These are phyloP conservation scores for Mycteria americana DNA, from an alignment of 2,797 vertebrate species.

Conservation along the genomic window DNA sequence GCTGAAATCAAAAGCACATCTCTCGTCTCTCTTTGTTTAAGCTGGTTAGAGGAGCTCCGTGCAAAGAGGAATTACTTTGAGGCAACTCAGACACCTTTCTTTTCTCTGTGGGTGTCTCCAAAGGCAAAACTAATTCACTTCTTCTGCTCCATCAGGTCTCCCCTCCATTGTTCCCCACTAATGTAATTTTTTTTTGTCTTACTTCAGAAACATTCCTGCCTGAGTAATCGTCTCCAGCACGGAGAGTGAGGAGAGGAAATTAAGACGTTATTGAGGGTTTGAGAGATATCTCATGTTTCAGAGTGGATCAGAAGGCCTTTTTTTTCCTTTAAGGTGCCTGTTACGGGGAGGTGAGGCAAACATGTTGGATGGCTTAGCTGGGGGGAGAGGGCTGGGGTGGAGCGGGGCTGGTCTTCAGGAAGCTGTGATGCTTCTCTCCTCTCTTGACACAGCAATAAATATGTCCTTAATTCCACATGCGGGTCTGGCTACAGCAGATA, in stretches of 20 bases:
- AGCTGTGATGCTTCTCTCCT: not conserved
- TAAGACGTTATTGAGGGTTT: constrained; percentile 44
- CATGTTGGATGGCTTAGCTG: constrained; percentile 10
- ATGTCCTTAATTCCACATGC: not conserved
- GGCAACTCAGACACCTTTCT: constrained; percentile 33
- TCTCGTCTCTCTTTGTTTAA: not conserved
- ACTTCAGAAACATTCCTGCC: constrained; percentile 60
- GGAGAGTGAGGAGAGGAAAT: constrained; percentile 42
- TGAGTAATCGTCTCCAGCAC: not conserved
- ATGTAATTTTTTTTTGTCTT: constrained; percentile 46
- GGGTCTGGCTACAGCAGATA: not conserved
- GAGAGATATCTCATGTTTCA: constrained; percentile 70
- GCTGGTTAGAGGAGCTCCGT: not conserved
- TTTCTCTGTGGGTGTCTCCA: not conserved
- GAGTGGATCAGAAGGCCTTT: not conserved
- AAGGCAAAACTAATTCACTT: constrained; percentile 54
- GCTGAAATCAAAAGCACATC: not conserved
- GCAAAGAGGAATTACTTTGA: constrained; percentile 15
- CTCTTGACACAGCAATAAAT: not conserved
- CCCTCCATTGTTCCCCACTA: constrained; percentile 2
- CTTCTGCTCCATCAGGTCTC: constrained; percentile 20
- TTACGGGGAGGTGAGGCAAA: constrained; percentile 56
- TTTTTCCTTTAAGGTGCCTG: constrained; percentile 22
- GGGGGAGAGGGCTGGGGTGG: not conserved
- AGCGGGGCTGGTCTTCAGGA: not conserved